phyloP scores from a whole-genome alignment of 1,140 invertebrate species.

The Neoseiulus cucumeris region DNA sequence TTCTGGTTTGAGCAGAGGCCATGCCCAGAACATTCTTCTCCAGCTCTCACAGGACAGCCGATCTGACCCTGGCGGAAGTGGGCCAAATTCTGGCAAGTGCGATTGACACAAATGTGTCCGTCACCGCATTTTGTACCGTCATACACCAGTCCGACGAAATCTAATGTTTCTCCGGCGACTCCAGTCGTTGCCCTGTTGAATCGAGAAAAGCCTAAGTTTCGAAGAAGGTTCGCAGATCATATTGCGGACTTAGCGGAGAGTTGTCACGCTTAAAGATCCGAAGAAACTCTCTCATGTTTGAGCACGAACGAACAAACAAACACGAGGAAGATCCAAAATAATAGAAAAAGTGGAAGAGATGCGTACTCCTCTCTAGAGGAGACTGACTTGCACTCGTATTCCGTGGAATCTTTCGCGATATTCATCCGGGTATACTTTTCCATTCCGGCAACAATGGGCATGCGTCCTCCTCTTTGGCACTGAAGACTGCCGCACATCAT shows the following conservation, averaged over 20 bases:
- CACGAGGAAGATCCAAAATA: too few relatives aligned
- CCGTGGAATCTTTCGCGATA: constrained; percentile 52
- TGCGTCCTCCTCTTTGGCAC: constrained; percentile 58
- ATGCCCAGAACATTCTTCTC: constrained; percentile 62
- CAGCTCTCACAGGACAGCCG: not conserved
- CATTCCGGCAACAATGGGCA: constrained; percentile 48
- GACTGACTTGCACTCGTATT: constrained; percentile 77
- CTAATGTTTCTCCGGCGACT: constrained; percentile 39
- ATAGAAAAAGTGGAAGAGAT: not conserved
- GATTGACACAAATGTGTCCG: constrained; percentile 71
- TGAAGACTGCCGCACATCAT: constrained; percentile 70
- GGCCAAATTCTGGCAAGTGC: constrained; percentile 41
- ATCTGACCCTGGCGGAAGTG: not conserved
- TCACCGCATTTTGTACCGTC: constrained; percentile 81
- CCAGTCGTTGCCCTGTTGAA: constrained; percentile 44
- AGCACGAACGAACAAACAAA: too few relatives aligned
- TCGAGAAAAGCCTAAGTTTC: not conserved
- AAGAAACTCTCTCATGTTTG: too few relatives aligned
- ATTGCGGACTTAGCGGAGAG: too few relatives aligned
- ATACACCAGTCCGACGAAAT: constrained; percentile 50
- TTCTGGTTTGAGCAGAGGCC: constrained; percentile 73
- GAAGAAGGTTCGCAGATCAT: too few relatives aligned
- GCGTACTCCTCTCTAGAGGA: constrained; percentile 10
- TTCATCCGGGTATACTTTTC: constrained; percentile 52
- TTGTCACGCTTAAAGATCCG: too few relatives aligned